Base-by-base conservation (phyloP, 2,888 invertebrate species). In the Diarsia rubi region DNA sequence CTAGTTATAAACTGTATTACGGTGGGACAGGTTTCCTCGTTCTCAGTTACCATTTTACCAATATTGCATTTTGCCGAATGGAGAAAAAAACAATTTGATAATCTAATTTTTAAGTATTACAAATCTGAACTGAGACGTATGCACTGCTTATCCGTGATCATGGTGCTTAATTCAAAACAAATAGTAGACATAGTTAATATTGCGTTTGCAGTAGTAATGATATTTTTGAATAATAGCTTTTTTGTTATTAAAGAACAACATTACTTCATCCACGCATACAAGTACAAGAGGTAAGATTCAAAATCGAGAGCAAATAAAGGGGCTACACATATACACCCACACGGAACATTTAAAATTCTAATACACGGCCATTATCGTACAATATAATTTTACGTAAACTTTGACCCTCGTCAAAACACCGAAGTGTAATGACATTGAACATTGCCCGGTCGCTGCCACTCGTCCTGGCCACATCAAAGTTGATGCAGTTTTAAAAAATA, bases 401-500 rank as follows among this genome's bases (percentile, higher is more conserved):
- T 69, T 54, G 16, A 44, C 24, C 49, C 31, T 70, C 47, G 64
- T 59, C 42, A 62, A 45, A 71, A 24, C 44, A 49, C 9, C 24
- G 3, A 67, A 64, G 27, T 73, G 27, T 54, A 60, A 68, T 75
- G 57, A 75, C 82, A 57, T 59, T 64, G 57, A 81, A 45, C 37
- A 59, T 59, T 31, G 75, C 24, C 59, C 75, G 67, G 31, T 42
- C 57, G 21, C 3, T 68, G 67, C 68, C 63, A 59, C 63, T 75
- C n/a, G 65, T 19, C 66, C 44, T 19, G 14, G 1, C n/a, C 44
- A 63, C 52, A 54, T 44, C 52, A 79, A 54, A 62, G 42, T 16
- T 62, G 24, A 24, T 72, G 62, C 79, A 76, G 47, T 72, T 72
- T 72, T 24, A 31, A 24, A 62, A 70, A 70, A 37, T 60, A 52